Percentiles rank a stretch among this genome's conserved stretches.
These are phyloP conservation scores for Lydus trimaculatus DNA, from an alignment of 2,888 invertebrate genomes.

Conservation along the genomic window DNA sequence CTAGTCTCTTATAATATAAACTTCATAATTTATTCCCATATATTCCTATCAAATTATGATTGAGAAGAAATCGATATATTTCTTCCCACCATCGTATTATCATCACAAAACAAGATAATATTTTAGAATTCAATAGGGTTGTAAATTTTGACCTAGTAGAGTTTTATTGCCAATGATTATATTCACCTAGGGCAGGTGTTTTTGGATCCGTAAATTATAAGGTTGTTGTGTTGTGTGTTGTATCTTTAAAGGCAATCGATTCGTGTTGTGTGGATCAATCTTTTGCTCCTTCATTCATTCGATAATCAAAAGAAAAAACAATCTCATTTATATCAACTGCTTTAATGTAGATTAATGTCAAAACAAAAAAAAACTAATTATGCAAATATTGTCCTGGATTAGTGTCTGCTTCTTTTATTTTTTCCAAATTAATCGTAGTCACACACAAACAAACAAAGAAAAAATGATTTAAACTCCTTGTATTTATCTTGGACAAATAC, in stretches of 20 bases:
- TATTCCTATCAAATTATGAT: no score
- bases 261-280: conserved; percentile 1
- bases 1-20: no score
- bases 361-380: not conserved
- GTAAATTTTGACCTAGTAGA: conserved; percentile 5
- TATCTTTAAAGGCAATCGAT: not conserved
- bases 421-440: no score
- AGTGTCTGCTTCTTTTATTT: not conserved
- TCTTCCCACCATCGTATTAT: not conserved
- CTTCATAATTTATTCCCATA: no score
- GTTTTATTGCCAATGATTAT: conserved; percentile 4
- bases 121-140: not conserved
- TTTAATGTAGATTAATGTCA: not conserved
- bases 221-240: not conserved
- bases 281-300: not conserved
- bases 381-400: not conserved
- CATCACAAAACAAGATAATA: not conserved
- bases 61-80: no score
- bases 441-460: no score
- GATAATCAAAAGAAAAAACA: not conserved
- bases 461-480: not conserved
- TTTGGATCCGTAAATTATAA: conserved; percentile 1
- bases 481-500: not conserved
- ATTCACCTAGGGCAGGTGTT: conserved; percentile 5
- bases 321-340: not conserved